Evolutionary conservation across 2,797 vertebrate species (phyloP).

Genomic region (Tapirus indicus): DNA sequence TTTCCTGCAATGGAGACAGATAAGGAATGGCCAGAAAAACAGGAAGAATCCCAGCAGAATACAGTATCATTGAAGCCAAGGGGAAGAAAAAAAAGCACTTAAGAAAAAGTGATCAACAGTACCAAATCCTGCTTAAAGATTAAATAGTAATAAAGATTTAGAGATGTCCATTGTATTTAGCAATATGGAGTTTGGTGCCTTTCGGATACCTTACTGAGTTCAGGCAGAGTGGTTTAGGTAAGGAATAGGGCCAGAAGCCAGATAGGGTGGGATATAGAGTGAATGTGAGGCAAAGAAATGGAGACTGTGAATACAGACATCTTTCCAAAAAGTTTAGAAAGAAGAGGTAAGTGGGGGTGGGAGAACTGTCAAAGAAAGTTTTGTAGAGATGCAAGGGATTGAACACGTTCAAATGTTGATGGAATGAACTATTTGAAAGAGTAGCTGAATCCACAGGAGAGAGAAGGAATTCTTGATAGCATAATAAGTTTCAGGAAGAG

Average conservation of each 20-base stretch:
- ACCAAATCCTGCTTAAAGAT: not conserved
- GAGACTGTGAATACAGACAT: not conserved
- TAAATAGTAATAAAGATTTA: not conserved
- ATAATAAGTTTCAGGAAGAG: not conserved
- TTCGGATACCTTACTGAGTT: not conserved
- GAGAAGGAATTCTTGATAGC: not conserved
- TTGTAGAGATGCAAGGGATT: not conserved
- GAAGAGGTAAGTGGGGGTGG: not conserved
- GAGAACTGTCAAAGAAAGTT: not conserved
- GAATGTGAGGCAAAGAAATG: not conserved
- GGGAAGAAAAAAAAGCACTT: not conserved
- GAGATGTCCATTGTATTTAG: not conserved
- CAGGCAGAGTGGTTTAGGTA: not conserved
- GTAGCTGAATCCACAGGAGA: not conserved
- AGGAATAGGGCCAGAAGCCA: not conserved
- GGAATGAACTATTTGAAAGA: not conserved
- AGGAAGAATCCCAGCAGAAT: not conserved
- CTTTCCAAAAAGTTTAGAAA: not conserved
- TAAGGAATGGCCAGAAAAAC: conserved; percentile 14
- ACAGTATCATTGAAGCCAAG: not conserved
- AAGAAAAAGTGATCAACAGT: not conserved
- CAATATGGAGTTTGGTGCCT: not conserved
- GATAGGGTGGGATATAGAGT: not conserved
- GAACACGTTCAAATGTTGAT: not conserved
- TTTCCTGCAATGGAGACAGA: conserved; percentile 39